These are phyloP conservation scores for Copsychus sechellarum DNA, from an alignment of 2,113 vertebrate genomes.

Conservation along the genomic window DNA sequence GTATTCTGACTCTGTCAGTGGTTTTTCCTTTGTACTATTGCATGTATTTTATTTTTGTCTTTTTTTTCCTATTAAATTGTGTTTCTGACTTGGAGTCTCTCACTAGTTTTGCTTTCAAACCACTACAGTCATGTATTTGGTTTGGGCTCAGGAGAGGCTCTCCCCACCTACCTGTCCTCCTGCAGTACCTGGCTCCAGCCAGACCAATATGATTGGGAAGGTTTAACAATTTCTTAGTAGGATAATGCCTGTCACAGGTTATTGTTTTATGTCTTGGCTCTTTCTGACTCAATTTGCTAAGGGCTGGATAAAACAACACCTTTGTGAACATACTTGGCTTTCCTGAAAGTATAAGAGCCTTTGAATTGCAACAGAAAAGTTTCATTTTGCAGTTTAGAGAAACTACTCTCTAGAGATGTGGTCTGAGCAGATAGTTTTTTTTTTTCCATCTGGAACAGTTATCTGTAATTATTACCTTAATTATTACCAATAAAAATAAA, in stretches of 20 bases:
- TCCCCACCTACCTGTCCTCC: neutral
- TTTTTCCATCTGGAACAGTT: slow-evolving; percentile 13
- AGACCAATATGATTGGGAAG: fast-evolving
- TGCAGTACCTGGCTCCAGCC: neutral
- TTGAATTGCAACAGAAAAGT: neutral
- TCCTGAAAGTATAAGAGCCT: neutral
- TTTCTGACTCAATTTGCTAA: fast-evolving
- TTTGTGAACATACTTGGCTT: neutral
- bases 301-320: neutral
- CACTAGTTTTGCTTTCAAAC: no score
- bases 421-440: neutral
- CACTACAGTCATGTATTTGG: neutral
- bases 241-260: neutral
- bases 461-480: neutral
- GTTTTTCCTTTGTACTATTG: no score
- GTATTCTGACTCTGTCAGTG: no score
- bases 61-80: no score
- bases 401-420: neutral
- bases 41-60: no score
- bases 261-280: neutral
- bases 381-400: neutral
- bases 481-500: neutral
- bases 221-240: neutral
- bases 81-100: no score
- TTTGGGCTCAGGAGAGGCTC: neutral